Base-by-base conservation (phyloP, 2,888 invertebrate species). In the Philopedon plagiatum region DNA sequence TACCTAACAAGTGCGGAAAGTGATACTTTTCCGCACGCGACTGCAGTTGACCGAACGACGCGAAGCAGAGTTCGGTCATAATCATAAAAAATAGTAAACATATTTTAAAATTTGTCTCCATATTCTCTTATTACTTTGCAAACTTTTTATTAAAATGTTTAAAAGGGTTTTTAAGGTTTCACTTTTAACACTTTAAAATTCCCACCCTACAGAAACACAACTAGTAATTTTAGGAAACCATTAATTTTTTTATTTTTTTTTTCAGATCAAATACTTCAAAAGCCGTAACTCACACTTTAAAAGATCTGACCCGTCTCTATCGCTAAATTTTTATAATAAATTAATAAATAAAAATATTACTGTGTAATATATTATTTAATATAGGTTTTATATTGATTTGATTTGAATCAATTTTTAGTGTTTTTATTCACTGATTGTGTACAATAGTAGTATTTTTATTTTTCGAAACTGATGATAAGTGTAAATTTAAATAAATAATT, bases 261-360 rank as follows among this genome's bases (percentile, higher is more conserved):
- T 90, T 74, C 89, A 92, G 94, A 83, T 90, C 94, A 63, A 92
- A 93, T 74, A 91, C 92, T 81, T 88, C 92, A 74, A 96, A 95
- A 86, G 90, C 92, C 74, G 91, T 96, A 80, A 91, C 93, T 4
- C 88, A 92, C 80, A 90, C 94, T 69, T 87, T 97, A 58, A 91
- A 94, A 82, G 95, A 94, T 83, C 95, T 97, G 84, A 92, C 94
- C 61, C 90, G 94, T 79, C 89, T 97, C 62, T 97, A 94, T 86
- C 94, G 96, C 89, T 97, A 78, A 69, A 34, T 56, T 44, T 51
- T 18, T 32, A 9, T 23, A 54, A n/a, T 26, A 44, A 19, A 39
- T n/a, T 9, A 34, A n/a, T 39, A 15, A 41, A 13, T 51, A 29
- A 41, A 39, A 29, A 56, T 29, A 41, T 65, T 65, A 41, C 56